Base-by-base conservation (phyloP, 1,140 invertebrate genomes). In the Euura saliciscinereae region DNA sequence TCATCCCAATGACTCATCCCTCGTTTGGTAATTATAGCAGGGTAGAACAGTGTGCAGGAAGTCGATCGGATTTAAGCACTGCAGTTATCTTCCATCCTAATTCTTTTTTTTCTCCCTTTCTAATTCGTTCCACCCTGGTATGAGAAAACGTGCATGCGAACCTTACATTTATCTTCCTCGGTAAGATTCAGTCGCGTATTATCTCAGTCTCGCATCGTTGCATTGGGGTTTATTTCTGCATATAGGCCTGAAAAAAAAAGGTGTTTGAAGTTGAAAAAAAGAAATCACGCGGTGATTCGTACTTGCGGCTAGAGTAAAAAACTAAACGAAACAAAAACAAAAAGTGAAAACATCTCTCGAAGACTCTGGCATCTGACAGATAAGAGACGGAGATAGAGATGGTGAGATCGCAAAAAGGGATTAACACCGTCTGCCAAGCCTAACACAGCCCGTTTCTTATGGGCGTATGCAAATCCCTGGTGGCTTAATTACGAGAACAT, bases 121-220 rank as follows among this genome's bases (percentile, higher is more conserved):
- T 59, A 59, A 59, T 59, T 59, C 13, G 51, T 59, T 59, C 5
- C 51, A n/a, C 51, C 13, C 51, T 8, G 13, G 10, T 11, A n/a
- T n/a, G 10, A 8, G 51, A 59, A 59, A 8, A 8, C 51, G 51
- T 28, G 66, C 80, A 80, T 80, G 82, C 80, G 75, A 82, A 77
- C 64, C 78, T 76, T 80, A 77, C 81, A 83, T 83, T 83, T 79
- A 82, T 83, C 82, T 83, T 83, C 74, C 69, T 83, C 76, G 70
- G 13, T 28, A 75, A 75, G 78, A 75, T 78, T 78, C 78, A 78
- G 78, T 78, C 80, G 71, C 78, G 73, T 77, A 80, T 77, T 78
- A 78, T 78, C 77, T 59, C 51, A 59, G 6, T n/a, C 51, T 59
- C 13, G 51, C 51, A 59, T 59, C 51, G 51, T 59, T 59, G 51